Evolutionary conservation across 2,888 invertebrate species (phyloP), one percentile per base, ranked within the genome.

Genomic region (Strigamia transsilvanica): DNA sequence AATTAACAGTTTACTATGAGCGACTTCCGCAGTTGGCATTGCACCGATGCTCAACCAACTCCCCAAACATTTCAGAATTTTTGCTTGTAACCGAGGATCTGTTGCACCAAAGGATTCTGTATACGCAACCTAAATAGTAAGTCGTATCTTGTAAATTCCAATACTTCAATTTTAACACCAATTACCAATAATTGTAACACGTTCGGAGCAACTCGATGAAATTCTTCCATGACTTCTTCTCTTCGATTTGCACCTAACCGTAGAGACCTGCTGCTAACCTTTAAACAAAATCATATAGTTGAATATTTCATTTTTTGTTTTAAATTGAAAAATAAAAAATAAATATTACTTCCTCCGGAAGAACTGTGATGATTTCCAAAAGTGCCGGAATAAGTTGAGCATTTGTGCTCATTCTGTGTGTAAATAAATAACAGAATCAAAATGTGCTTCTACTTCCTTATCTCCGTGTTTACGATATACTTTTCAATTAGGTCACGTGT

Each of bases 321-420:
- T 27, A 2, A 27, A 27, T 27, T 27, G n/a, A n/a, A n/a, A n/a
- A n/a, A n/a, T 46, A 7, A 80, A 80, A 80, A 56, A 80, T 6
- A 34, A 21, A 89, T 87, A 94, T 93, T 83, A 97, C 93, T 91
- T 99, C 99, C 90, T 99, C 99, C 6, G 99, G 98, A 86, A 99
- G 90, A 34, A 98, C 94, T 79, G 94, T 97, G 85, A 99, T 90
- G 85, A 99, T 92, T 91, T 98, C 97, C 85, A 99, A 88, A 83
- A 99, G 90, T 34, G 96, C 95, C 91, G 93, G 94, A 84, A 94
- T 90, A 34, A 91, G 88, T 51, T 88, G 87, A 15, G 86, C 84
- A 83, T 86, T 87, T 46, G 84, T 84, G 56, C 87, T 88, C 86
- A 87, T 88, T 84, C 88, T 88, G 83, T 5, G 51, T 38, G 10